Evolutionary conservation across 2,797 vertebrate genomes (phyloP).

Genomic region (Erethizon dorsatum): DNA sequence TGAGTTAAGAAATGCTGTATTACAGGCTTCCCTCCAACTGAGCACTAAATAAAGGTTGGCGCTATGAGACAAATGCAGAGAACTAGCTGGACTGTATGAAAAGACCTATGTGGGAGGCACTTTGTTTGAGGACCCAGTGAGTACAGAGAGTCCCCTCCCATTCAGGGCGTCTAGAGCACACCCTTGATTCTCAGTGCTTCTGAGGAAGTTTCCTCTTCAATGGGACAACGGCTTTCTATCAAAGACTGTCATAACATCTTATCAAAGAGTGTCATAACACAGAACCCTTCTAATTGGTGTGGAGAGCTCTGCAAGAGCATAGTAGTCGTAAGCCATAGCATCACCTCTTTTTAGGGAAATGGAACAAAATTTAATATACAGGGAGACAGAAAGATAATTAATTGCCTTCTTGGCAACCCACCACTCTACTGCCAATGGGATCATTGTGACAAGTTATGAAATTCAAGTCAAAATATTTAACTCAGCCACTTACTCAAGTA

Average conservation of each 20-base stretch:
- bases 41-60: constrained; percentile 6
- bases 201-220: constrained; percentile 83
- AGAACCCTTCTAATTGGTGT: constrained; percentile 83
- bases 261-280: constrained; percentile 86
- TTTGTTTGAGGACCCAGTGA: constrained; percentile 70
- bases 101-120: constrained; percentile 57
- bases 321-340: constrained; percentile 82
- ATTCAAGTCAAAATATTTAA: constrained; percentile 86
- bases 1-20: constrained; percentile 27
- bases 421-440: constrained; percentile 79
- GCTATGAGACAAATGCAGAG: not conserved
- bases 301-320: constrained; percentile 79
- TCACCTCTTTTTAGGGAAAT: constrained; percentile 81
- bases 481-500: constrained; percentile 84
- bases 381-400: constrained; percentile 80
- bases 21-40: not conserved
- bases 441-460: constrained; percentile 84
- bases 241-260: constrained; percentile 87
- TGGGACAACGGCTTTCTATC: constrained; percentile 82
- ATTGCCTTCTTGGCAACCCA: constrained; percentile 81
- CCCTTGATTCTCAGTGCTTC: constrained; percentile 79
- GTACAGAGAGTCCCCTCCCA: constrained; percentile 66
- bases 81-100: not conserved
- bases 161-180: constrained; percentile 72
- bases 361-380: constrained; percentile 81